Conservation (phyloP, 2,888 invertebrate species). For the Aradus depressus region DNA sequence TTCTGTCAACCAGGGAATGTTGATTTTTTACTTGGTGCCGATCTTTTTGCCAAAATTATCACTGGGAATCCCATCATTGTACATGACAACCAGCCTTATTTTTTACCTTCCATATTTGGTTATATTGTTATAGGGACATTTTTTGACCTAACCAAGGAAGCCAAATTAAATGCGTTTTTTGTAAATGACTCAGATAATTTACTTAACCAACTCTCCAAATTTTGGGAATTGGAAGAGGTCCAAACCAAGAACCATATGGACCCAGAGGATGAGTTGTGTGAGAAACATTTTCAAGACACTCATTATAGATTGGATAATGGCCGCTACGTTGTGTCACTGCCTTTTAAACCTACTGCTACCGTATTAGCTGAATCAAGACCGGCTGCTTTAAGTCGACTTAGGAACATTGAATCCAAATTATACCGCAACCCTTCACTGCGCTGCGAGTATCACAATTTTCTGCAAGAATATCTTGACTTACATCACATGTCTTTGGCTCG, state of each 20-base stretch:
- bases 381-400: slow-evolving; percentile 11
- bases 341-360: neutral
- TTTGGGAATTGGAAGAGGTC: slow-evolving; percentile 13
- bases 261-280: slow-evolving; percentile 13
- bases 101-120: slow-evolving; percentile 10
- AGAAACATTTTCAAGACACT: slow-evolving; percentile 10
- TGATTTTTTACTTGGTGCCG: slow-evolving; percentile 16
- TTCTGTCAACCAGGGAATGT: slow-evolving; percentile 20
- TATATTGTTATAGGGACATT: slow-evolving; percentile 12
- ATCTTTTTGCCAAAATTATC: slow-evolving; percentile 14
- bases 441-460: slow-evolving; percentile 23
- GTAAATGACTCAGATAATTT: neutral
- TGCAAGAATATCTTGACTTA: slow-evolving; percentile 27
- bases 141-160: neutral
- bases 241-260: neutral
- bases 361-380: slow-evolving; percentile 10
- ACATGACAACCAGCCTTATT: slow-evolving; percentile 1
- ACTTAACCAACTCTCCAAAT: slow-evolving; percentile 2
- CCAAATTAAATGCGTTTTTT: neutral
- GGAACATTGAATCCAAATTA: slow-evolving; percentile 14
- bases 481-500: slow-evolving; percentile 26
- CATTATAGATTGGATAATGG: slow-evolving; percentile 7
- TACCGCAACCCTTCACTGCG: neutral
- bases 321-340: slow-evolving; percentile 15
- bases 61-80: slow-evolving; percentile 1